Conservation (phyloP, 2,797 vertebrate genomes). For the Alcedo atthis region DNA sequence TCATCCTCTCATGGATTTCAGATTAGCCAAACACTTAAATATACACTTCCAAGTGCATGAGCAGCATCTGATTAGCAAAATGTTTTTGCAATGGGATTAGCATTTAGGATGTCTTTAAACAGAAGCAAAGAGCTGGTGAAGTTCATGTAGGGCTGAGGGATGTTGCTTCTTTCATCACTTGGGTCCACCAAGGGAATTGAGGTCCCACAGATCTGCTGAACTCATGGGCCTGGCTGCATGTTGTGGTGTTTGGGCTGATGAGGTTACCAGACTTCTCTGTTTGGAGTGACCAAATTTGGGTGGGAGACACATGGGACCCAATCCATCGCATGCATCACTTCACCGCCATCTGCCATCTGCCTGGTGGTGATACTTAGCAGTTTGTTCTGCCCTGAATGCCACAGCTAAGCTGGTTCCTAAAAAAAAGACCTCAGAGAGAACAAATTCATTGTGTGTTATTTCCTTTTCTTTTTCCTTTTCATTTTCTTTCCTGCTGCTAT, state of each 20-base stretch:
- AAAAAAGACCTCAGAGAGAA: neutral
- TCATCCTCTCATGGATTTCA: neutral
- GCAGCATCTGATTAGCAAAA: neutral
- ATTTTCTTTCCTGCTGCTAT: slow-evolving; percentile 55
- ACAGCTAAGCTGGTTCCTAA: neutral
- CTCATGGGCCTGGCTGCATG: rapidly evolving
- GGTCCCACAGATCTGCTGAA: rapidly evolving
- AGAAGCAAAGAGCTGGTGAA: neutral
- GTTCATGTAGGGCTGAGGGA: rapidly evolving
- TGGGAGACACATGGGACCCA: neutral
- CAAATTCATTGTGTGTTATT: neutral
- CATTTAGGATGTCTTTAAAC: neutral
- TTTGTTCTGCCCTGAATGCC: neutral
- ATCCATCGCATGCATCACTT: neutral
- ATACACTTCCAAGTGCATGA: neutral
- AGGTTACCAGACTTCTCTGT: neutral
- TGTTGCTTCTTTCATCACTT: rapidly evolving
- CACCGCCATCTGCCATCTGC: neutral
- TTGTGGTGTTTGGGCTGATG: rapidly evolving
- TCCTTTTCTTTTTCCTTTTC: neutral
- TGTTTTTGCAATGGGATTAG: neutral
- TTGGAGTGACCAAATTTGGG: neutral
- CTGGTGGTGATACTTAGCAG: neutral
- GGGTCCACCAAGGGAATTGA: neutral
- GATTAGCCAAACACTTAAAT: neutral